Conservation (phyloP, 1,140 invertebrate species). For the Atta colombica region DNA sequence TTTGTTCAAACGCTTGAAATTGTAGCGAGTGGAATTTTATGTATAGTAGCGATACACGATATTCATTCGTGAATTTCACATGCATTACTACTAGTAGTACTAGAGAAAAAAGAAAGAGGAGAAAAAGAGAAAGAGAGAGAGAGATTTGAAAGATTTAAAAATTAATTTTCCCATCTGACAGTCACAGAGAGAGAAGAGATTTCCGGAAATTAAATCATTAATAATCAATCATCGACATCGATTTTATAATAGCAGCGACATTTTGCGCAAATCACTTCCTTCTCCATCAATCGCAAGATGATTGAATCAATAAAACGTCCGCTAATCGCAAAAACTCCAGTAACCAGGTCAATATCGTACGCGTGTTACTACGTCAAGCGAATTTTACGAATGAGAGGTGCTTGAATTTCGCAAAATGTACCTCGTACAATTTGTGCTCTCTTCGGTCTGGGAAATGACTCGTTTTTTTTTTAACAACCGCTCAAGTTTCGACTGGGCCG, state of each 20-base stretch:
- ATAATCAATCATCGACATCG: constrained; percentile 2
- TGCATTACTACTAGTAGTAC: too few species aligned
- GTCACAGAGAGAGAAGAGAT: neutral
- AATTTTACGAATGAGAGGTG: constrained; percentile 44
- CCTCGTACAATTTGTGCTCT: constrained; percentile 41
- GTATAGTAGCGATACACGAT: neutral
- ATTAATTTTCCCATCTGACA: neutral
- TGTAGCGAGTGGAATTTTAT: constrained; percentile 19
- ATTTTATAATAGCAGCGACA: constrained; percentile 8
- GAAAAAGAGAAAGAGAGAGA: neutral
- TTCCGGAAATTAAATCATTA: constrained; percentile 9
- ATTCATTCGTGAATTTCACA: neutral
- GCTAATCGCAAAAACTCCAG: constrained; percentile 30
- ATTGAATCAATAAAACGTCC: constrained; percentile 37
- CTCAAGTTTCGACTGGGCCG: constrained; percentile 2
- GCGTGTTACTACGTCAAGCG: neutral
- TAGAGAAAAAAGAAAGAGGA: neutral
- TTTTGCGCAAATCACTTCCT: constrained; percentile 20
- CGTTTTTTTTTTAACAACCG: constrained; percentile 12
- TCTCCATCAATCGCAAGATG: neutral
- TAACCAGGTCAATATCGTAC: constrained; percentile 9
- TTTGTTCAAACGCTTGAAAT: constrained; percentile 28
- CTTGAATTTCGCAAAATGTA: constrained; percentile 42
- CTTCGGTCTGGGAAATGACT: constrained; percentile 41
- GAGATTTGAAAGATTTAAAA: neutral